phyloP scores from a whole-genome alignment of 2,888 invertebrate genomes.

The Patella ulyssiponensis region DNA sequence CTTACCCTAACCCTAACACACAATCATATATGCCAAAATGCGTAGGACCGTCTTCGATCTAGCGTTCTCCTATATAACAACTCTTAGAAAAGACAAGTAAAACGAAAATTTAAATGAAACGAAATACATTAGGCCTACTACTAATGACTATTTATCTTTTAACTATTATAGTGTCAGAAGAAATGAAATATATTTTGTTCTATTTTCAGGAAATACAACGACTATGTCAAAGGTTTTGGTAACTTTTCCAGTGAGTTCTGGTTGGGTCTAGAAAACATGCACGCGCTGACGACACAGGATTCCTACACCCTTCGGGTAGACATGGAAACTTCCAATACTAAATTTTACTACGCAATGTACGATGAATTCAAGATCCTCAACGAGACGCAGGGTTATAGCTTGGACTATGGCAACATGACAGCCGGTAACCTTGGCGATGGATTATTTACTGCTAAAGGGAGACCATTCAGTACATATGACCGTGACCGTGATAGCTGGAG shows the following conservation, averaged over 20 bases:
- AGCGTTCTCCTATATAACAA: too few species aligned
- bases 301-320: conserved; percentile 40
- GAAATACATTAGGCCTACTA: too few species aligned
- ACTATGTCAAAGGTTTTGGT: conserved; percentile 86
- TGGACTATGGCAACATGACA: conserved; percentile 27
- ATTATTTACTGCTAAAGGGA: conserved; percentile 29
- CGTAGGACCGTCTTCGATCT: too few species aligned
- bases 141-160: too few species aligned
- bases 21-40: too few species aligned
- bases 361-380: conserved; percentile 31
- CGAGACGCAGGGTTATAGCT: conserved; percentile 24
- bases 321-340: conserved; percentile 37
- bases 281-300: conserved; percentile 78
- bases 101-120: too few species aligned
- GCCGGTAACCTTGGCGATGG: conserved; percentile 35
- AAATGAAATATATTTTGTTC: background rate
- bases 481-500: conserved; percentile 42
- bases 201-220: conserved; percentile 79
- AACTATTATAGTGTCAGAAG: too few species aligned
- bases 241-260: conserved; percentile 82
- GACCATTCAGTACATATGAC: conserved; percentile 37
- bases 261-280: conserved; percentile 88
- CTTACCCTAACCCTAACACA: too few species aligned
- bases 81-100: too few species aligned
- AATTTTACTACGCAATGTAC: conserved; percentile 39